Percentiles rank a stretch among this genome's conserved stretches.
Evolutionary conservation across 2,797 vertebrate genomes (phyloP).

Genomic region (Dendrocincla fuliginosa): DNA sequence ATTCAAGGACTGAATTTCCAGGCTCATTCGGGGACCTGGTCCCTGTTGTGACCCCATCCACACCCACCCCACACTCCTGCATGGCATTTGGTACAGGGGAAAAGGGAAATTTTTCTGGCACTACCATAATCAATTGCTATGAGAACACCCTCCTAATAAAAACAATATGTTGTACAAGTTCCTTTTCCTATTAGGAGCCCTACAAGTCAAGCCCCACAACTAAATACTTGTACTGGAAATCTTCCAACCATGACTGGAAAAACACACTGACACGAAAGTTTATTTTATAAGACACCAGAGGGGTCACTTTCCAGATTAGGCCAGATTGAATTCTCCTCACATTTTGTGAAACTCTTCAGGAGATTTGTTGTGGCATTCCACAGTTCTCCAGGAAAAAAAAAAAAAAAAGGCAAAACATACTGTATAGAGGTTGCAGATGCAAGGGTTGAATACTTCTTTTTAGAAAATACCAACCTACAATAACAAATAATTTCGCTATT

Average conservation of each 20-base stretch:
- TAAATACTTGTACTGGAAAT: constrained; percentile 20
- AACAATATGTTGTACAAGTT: not conserved
- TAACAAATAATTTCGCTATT: constrained; percentile 75
- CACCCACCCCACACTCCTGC: not conserved
- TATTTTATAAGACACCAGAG: constrained; percentile 34
- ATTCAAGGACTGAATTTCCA: not conserved
- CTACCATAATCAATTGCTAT: not conserved
- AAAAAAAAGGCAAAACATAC: not conserved
- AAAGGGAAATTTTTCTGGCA: not conserved
- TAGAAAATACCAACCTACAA: constrained; percentile 70
- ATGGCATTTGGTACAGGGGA: not conserved
- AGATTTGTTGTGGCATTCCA: constrained; percentile 24
- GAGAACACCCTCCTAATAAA: constrained; percentile 27
- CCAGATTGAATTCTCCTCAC: constrained; percentile 26
- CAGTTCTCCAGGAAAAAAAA: not conserved
- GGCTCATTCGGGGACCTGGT: not conserved
- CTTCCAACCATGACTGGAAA: constrained; percentile 28
- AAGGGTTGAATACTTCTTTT: constrained; percentile 33
- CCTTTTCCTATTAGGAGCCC: constrained; percentile 11
- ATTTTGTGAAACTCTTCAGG: constrained; percentile 24
- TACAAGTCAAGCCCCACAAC: constrained; percentile 35
- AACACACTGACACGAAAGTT: not conserved
- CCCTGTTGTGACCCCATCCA: not conserved
- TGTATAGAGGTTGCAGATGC: constrained; percentile 23
- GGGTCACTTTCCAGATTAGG: constrained; percentile 35